Evolutionary conservation across 2,113 vertebrate genomes (phyloP).

Genomic region (Halichoeres trimaculatus): DNA sequence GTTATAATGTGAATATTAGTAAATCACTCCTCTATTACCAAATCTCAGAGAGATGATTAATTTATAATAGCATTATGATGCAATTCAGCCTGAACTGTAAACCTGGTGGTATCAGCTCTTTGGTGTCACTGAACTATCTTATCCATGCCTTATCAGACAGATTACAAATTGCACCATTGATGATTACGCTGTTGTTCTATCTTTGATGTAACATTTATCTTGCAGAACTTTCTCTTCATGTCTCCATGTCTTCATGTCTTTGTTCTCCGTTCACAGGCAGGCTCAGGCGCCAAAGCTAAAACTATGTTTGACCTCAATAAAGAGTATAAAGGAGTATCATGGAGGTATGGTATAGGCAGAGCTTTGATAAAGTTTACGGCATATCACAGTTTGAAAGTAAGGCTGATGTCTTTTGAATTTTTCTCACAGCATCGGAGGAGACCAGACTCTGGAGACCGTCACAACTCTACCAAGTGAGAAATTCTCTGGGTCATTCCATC

Average conservation of each 20-base stretch:
- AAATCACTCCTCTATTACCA: background rate
- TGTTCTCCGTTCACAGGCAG: slow-evolving; percentile 78
- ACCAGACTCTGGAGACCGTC: slow-evolving; percentile 82
- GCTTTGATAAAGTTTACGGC: background rate
- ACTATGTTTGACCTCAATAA: slow-evolving; percentile 58
- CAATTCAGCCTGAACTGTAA: background rate
- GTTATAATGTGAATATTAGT: background rate
- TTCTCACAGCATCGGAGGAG: slow-evolving; percentile 88
- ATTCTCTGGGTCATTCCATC: slow-evolving; percentile 51
- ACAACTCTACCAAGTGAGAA: slow-evolving; percentile 92
- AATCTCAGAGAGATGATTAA: background rate
- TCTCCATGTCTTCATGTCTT: background rate
- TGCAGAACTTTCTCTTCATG: background rate
- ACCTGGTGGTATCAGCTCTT: slow-evolving; percentile 9
- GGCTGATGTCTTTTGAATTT: slow-evolving; percentile 35
- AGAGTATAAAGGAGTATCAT: slow-evolving; percentile 88
- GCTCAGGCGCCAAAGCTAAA: slow-evolving; percentile 81
- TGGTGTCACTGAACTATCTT: slow-evolving; percentile 34
- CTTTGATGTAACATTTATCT: slow-evolving; percentile 18
- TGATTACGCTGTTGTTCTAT: background rate
- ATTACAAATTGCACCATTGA: slow-evolving; percentile 1
- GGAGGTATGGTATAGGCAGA: slow-evolving; percentile 83
- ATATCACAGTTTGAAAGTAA: background rate
- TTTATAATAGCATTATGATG: background rate
- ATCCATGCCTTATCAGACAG: slow-evolving; percentile 44